Evolutionary conservation across 2,797 vertebrate genomes (phyloP).

Genomic region (Gadopsis bispinosus): DNA sequence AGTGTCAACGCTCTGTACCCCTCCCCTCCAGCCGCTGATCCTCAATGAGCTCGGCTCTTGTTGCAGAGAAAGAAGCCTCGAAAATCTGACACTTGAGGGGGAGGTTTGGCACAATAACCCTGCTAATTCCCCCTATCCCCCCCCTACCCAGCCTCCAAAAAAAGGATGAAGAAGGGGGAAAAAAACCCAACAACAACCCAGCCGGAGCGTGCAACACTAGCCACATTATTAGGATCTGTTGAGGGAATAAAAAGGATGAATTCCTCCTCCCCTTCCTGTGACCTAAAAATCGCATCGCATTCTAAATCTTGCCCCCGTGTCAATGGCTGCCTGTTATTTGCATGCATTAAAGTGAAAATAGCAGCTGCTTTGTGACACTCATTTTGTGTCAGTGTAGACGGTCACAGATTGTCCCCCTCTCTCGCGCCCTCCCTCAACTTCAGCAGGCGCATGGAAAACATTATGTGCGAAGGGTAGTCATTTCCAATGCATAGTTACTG

Average conservation of each 20-base stretch:
- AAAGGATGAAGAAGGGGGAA: background rate
- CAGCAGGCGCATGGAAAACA: constrained; percentile 48
- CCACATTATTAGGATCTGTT: constrained; percentile 69
- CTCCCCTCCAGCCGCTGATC: constrained; percentile 20
- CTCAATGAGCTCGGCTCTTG: constrained; percentile 45
- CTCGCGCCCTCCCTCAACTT: constrained; percentile 42
- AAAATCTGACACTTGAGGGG: constrained; percentile 68
- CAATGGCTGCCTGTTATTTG: constrained; percentile 73
- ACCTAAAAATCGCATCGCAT: constrained; percentile 71
- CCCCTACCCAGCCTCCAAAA: background rate
- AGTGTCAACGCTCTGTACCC: constrained; percentile 58
- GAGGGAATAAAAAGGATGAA: constrained; percentile 73
- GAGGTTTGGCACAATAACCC: constrained; percentile 59
- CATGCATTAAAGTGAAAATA: constrained; percentile 68
- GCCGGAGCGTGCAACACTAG: constrained; percentile 63
- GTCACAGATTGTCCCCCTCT: constrained; percentile 50
- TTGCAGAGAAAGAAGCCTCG: constrained; percentile 42
- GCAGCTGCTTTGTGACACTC: constrained; percentile 64
- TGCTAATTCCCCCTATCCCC: constrained; percentile 50
- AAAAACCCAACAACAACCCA: constrained; percentile 27
- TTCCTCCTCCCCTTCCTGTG: constrained; percentile 63
- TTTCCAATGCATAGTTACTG: constrained; percentile 70
- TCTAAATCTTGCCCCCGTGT: constrained; percentile 72
- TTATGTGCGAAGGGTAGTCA: constrained; percentile 64
- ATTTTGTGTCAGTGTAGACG: constrained; percentile 56